Base-by-base conservation (phyloP, 2,888 invertebrate genomes). In the Tuta absoluta region DNA sequence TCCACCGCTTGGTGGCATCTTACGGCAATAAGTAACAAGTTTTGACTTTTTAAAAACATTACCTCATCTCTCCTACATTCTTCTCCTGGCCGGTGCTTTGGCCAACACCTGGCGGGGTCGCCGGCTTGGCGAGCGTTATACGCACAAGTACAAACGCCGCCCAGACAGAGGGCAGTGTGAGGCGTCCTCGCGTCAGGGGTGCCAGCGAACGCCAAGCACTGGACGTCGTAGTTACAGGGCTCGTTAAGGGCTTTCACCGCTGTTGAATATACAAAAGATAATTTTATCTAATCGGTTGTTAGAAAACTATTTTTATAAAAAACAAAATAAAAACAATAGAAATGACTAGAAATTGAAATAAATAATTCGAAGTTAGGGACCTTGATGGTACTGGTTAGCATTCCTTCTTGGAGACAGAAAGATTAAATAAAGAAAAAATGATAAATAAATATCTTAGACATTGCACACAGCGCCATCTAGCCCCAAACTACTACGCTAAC, bases 11-110 rank as follows among this genome's bases (percentile, higher is more conserved):
- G n/a, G n/a, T n/a, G n/a, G n/a, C n/a, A n/a, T n/a, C n/a, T n/a
- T n/a, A n/a, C n/a, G n/a, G n/a, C n/a, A n/a, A n/a, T n/a, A n/a
- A n/a, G n/a, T n/a, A n/a, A n/a, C n/a, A n/a, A n/a, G n/a, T n/a
- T n/a, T n/a, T n/a, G n/a, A n/a, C n/a, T n/a, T n/a, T n/a, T n/a
- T n/a, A n/a, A n/a, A n/a, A n/a, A n/a, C n/a, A n/a, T n/a, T 51
- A 89, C 91, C 88, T 91, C 88, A 58, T 91, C 89, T 37, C 82
- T 66, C 21, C 68, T 71, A 69, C 92, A 92, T 63, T 87, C 85
- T 75, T 91, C 87, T 0, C 92, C 91, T 0, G 89, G 87, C 0
- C 85, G 75, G 10, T 82, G 78, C 0, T 79, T 73, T 41, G 82
- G 80, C 88, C 88, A 91, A 79, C 92, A 92, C 1, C 82, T 70